phyloP scores from a whole-genome alignment of 2,888 invertebrate species.

The Morpho helenor region DNA sequence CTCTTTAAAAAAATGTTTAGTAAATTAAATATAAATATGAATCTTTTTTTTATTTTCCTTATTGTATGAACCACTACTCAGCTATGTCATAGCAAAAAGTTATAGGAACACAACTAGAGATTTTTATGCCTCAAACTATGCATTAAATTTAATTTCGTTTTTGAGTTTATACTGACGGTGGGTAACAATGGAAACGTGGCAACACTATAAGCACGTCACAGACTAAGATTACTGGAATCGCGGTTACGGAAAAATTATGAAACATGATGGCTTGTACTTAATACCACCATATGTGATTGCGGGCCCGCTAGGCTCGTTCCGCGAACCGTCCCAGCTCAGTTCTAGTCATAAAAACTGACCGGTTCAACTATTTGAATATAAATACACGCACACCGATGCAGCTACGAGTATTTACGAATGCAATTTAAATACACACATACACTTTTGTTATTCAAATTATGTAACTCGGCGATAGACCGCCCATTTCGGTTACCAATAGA shows the following conservation, averaged over 20 bases:
- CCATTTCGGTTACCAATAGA: no score
- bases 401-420: no score
- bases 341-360: conserved; percentile 39
- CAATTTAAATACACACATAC: no score
- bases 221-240: conserved; percentile 18
- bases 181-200: conserved; percentile 2
- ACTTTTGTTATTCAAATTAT: no score
- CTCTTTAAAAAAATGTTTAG: no score
- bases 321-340: conserved; percentile 38
- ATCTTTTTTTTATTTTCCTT: no score
- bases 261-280: conserved; percentile 27
- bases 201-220: conserved; percentile 9
- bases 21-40: no score
- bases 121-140: no score
- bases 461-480: no score
- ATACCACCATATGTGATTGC: conserved; percentile 36
- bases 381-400: conserved; percentile 10
- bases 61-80: no score
- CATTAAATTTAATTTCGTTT: not conserved
- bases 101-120: no score
- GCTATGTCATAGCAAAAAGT: no score
- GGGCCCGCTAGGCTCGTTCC: conserved; percentile 22
- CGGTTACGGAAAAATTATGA: conserved; percentile 33
- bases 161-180: not conserved
- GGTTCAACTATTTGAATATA: conserved; percentile 30